A percentile compares a stretch with the other conserved stretches of the same genome.
Conservation (phyloP, 2,113 vertebrate species). For the Nyctibius bracteatus region DNA sequence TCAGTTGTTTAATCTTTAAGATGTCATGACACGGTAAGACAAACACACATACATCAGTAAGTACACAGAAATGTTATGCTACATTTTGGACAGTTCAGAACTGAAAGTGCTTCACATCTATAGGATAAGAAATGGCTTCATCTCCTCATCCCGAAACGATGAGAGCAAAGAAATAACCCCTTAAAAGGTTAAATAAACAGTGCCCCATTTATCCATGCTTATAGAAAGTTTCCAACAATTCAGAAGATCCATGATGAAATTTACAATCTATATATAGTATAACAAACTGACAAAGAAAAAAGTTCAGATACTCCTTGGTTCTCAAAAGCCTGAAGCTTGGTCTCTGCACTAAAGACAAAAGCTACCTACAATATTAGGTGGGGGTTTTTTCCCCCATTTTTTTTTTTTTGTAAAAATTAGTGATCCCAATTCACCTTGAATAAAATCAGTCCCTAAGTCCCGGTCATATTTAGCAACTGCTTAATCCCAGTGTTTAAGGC, state of each 20-base stretch:
- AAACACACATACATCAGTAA: slow-evolving; percentile 2
- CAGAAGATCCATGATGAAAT: not conserved
- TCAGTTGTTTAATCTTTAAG: not conserved
- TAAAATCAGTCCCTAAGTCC: not conserved
- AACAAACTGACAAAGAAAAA: slow-evolving; percentile 12
- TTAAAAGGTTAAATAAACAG: slow-evolving; percentile 54
- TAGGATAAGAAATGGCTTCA: slow-evolving; percentile 62
- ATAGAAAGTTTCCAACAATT: slow-evolving; percentile 4
- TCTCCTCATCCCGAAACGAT: slow-evolving; percentile 52
- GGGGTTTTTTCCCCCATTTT: not conserved
- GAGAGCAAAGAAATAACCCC: slow-evolving; percentile 58
- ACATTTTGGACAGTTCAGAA: slow-evolving; percentile 38
- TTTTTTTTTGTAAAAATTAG: not conserved
- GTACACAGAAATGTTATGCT: slow-evolving; percentile 48
- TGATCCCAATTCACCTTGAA: not conserved
- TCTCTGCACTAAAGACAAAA: not conserved
- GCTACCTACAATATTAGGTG: not conserved
- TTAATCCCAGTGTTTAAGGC: slow-evolving; percentile 51
- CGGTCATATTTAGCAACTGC: not conserved
- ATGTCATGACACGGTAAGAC: slow-evolving; percentile 2
- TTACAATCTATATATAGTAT: slow-evolving; percentile 25
- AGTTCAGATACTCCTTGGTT: not conserved
- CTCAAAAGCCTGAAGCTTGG: not conserved
- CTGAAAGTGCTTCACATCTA: slow-evolving; percentile 66
- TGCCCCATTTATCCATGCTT: slow-evolving; percentile 37